Percentiles rank a stretch among this genome's conserved stretches.
Evolutionary conservation across 2,113 vertebrate species (phyloP).

Genomic region (Nesogale talazaci): DNA sequence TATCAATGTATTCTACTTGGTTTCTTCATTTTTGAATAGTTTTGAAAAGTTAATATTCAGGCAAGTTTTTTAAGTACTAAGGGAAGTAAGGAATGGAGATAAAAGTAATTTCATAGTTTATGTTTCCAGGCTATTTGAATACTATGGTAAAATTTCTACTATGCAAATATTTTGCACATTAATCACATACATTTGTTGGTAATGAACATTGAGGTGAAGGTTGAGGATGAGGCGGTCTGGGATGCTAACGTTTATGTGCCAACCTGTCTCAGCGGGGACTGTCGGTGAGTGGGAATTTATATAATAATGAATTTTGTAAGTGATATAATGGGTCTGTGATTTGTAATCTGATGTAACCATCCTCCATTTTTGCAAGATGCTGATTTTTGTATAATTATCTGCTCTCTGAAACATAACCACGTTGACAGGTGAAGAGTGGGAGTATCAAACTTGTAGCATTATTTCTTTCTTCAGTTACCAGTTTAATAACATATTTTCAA

Average conservation of each 20-base stretch:
- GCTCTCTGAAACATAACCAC: neutral
- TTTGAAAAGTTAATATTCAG: neutral
- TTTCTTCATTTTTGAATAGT: slow-evolving; percentile 20
- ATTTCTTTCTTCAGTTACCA: slow-evolving; percentile 41
- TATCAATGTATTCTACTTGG: neutral
- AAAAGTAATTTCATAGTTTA: neutral
- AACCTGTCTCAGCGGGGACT: neutral
- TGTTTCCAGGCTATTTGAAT: neutral
- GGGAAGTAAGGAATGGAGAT: neutral
- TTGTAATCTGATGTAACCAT: neutral
- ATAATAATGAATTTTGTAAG: neutral
- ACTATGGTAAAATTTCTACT: neutral
- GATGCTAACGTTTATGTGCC: neutral
- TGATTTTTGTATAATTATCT: neutral
- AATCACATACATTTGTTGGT: neutral
- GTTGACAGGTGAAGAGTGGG: neutral
- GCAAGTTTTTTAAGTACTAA: neutral
- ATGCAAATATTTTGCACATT: neutral
- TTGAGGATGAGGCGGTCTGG: neutral
- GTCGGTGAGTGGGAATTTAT: neutral
- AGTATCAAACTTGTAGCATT: slow-evolving; percentile 13
- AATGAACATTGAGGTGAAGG: neutral
- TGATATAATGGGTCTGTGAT: neutral
- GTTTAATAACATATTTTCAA: slow-evolving; percentile 38
- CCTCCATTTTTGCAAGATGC: neutral